These are phyloP conservation scores for Rotaria magnacalcarata DNA, from an alignment of 2,888 invertebrate genomes.

Conservation along the genomic window DNA sequence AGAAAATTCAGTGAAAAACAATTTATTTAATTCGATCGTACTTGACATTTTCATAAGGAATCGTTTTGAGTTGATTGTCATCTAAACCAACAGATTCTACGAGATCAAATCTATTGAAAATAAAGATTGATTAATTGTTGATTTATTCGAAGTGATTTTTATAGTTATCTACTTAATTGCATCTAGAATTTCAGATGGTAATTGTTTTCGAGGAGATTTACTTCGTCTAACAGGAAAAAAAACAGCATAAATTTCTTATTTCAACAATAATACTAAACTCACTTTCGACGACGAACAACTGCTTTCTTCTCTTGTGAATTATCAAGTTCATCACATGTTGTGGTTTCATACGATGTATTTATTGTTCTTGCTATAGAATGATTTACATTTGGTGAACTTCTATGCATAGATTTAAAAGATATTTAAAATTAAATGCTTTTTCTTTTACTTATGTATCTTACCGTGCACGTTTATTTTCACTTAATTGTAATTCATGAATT, in stretches of 20 bases:
- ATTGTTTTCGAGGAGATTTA: slow-evolving; percentile 14
- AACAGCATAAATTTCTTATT: background rate
- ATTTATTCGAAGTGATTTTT: too few species aligned
- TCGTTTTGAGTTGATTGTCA: slow-evolving; percentile 1
- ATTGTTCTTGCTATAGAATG: background rate
- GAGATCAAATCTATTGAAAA: background rate
- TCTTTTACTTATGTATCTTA: background rate
- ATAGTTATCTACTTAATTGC: background rate
- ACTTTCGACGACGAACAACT: slow-evolving; percentile 13
- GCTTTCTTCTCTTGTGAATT: background rate
- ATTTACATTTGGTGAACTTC: slow-evolving; percentile 30
- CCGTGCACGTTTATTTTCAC: slow-evolving; percentile 1
- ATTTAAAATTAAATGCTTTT: too few species aligned
- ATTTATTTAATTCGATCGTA: background rate
- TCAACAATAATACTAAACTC: background rate
- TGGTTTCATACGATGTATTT: slow-evolving; percentile 6
- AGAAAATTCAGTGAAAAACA: background rate
- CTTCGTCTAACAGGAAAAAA: background rate
- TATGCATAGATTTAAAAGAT: background rate
- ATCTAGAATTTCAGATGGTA: background rate
- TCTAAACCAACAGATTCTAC: slow-evolving; percentile 16
- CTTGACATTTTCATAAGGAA: slow-evolving; percentile 3
- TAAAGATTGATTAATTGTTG: background rate
- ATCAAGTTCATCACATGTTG: slow-evolving; percentile 4
- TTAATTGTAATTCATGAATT: background rate